phyloP scores from a whole-genome alignment of 1,140 invertebrate species.

The Sitodiplosis mosellana region DNA sequence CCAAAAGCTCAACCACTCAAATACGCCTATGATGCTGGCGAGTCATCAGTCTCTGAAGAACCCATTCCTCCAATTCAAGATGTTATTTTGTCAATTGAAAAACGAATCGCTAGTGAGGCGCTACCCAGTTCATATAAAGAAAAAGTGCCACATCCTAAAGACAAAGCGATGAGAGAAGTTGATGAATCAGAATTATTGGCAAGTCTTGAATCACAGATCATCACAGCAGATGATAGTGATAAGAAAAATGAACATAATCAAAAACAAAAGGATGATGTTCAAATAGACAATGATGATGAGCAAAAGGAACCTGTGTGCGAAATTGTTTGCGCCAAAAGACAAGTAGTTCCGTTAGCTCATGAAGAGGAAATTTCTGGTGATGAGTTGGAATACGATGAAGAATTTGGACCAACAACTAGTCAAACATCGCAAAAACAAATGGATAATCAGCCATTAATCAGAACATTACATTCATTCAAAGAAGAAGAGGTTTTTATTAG shows the following conservation, averaged over 20 bases:
- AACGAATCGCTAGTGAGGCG: slow-evolving; percentile 8
- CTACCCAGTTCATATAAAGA: not conserved
- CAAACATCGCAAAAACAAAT: no score
- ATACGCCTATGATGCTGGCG: no score
- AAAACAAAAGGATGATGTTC: not conserved
- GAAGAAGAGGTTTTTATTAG: no score
- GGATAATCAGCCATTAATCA: no score
- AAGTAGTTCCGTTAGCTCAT: not conserved
- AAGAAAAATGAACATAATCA: not conserved
- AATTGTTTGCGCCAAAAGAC: not conserved
- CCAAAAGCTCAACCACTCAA: no score
- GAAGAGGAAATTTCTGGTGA: not conserved
- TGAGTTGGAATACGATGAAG: no score
- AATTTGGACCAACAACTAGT: no score
- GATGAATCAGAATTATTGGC: not conserved
- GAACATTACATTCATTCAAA: no score
- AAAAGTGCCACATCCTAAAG: no score
- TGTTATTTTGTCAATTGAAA: slow-evolving; percentile 9
- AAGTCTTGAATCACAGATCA: slow-evolving; percentile 3
- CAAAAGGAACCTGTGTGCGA: slow-evolving; percentile 4
- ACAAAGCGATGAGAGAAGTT: not conserved
- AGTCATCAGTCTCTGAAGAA: not conserved
- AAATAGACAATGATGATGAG: not conserved
- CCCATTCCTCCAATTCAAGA: not conserved
- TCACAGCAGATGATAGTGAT: not conserved